Base-by-base conservation (phyloP, 2,113 vertebrate species). In the Misgurnus mizolepis region DNA sequence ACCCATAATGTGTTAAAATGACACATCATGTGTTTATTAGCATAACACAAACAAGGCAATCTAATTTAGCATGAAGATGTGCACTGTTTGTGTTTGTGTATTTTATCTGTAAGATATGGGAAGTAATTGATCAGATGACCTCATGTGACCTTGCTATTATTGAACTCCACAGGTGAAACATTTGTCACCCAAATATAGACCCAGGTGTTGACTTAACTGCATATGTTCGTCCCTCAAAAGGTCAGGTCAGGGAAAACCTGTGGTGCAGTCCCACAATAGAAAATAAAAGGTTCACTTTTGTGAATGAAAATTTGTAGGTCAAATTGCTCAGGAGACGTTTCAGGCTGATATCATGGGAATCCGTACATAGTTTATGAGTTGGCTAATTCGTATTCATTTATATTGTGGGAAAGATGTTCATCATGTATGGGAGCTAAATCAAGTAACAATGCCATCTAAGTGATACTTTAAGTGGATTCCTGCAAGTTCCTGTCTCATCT, bases 201-300 rank as follows among this genome's bases (percentile, higher is more conserved):
- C 15, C 1, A 43, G 15, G 67, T 62, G 67, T 43, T 17, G 43
- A 61, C 22, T 62, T 61, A 58, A 72, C 40, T 62, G 40, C 15
- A 3, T 18, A 43, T 56, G 7, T 58, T 69, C 55, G 5, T 61
- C 50, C 55, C 22, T 14, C 10, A 11, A 75, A 76, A 5, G 45
- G 41, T 39, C 18, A 40, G 41, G n/a, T 80, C 62, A 67, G 41
- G 62, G 67, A 66, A 67, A 43, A 61, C 10, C 14, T 45, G 39
- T 4, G 40, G 40, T 34, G 1, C 1, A 34, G 27, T 73, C 55
- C n/a, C 41, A 60, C 14, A 17, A 41, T 15, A 62, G 56, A 17
- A 76, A 49, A 22, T 22, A 65, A 22, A 49, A 71, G 80, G 55
- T 50, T 76, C 17, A 76, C 34, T 39, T 55, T 43, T 70, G 14